Evolutionary conservation across 2,113 vertebrate genomes (phyloP).

Genomic region (Hipposideros armiger): DNA sequence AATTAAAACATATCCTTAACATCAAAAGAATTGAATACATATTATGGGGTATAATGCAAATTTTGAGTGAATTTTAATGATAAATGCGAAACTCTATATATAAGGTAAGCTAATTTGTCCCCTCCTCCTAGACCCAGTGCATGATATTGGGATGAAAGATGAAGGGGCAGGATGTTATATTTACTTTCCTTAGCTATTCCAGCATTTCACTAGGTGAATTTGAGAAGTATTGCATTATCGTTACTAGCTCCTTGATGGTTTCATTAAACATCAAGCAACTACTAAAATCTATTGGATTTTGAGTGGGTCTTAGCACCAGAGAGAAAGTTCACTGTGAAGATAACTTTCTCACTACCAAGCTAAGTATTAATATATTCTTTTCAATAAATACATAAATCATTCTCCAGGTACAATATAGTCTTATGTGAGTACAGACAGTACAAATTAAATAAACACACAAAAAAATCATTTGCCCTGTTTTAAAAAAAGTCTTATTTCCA

Average conservation of each 20-base stretch:
- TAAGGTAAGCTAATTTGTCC: not conserved
- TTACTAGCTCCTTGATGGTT: not conserved
- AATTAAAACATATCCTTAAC: not conserved
- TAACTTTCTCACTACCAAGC: not conserved
- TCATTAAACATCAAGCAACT: constrained; percentile 42
- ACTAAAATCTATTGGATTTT: constrained; percentile 38
- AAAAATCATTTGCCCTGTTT: not conserved
- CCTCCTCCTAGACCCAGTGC: not conserved
- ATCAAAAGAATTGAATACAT: not conserved
- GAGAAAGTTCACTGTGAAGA: not conserved
- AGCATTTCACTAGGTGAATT: not conserved
- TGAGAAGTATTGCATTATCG: not conserved
- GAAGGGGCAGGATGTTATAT: not conserved
- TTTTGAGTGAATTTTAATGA: not conserved
- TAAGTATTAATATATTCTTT: not conserved
- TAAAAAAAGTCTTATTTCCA: not conserved
- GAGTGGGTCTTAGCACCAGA: not conserved
- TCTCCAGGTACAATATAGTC: not conserved
- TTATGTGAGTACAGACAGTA: not conserved
- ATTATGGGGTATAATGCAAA: not conserved
- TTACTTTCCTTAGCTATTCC: not conserved
- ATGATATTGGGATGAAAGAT: not conserved
- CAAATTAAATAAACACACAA: constrained; percentile 41
- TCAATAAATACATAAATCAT: not conserved
- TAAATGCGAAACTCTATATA: not conserved